Conservation (phyloP, 2,113 vertebrate genomes). For the Entelurus aequoreus region DNA sequence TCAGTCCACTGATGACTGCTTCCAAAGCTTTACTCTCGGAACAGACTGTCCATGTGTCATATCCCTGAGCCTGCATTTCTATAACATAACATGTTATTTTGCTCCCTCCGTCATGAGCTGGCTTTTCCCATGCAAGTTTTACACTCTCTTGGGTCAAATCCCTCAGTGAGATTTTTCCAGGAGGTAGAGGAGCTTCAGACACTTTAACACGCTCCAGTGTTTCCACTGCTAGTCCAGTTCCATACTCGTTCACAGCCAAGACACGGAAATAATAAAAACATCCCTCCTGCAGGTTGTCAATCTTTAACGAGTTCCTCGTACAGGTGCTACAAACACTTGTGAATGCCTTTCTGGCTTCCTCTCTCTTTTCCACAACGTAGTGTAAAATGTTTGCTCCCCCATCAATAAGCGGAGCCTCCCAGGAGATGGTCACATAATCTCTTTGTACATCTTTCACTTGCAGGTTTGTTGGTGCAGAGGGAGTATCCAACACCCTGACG, state of each 20-base stretch:
- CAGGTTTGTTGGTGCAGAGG: constrained; percentile 85
- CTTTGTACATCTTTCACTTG: constrained; percentile 86
- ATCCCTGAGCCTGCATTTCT: constrained; percentile 90
- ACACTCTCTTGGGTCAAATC: constrained; percentile 83
- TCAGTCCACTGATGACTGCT: constrained; percentile 81
- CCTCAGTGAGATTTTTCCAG: constrained; percentile 83
- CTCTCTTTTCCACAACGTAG: constrained; percentile 92
- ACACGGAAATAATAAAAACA: constrained; percentile 92
- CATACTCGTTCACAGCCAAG: constrained; percentile 91
- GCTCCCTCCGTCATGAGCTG: constrained; percentile 93
- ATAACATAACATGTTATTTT: constrained; percentile 90
- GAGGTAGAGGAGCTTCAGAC: constrained; percentile 86
- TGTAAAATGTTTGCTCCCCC: constrained; percentile 94
- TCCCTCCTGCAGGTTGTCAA: constrained; percentile 91
- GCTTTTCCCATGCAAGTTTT: constrained; percentile 92
- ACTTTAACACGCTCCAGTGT: constrained; percentile 83
- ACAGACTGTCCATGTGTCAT: constrained; percentile 87
- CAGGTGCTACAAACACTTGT: constrained; percentile 88
- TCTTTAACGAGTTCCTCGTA: constrained; percentile 85
- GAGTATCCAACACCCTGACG: constrained; percentile 91
- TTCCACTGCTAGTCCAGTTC: constrained; percentile 81
- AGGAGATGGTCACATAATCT: constrained; percentile 85
- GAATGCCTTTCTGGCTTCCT: constrained; percentile 90
- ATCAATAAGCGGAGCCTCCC: constrained; percentile 93
- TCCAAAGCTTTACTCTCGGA: constrained; percentile 84